Percentiles rank a stretch among this genome's conserved stretches.
These are phyloP conservation scores for Pheosia tremula DNA, from an alignment of 2,888 invertebrate species.

Conservation along the genomic window DNA sequence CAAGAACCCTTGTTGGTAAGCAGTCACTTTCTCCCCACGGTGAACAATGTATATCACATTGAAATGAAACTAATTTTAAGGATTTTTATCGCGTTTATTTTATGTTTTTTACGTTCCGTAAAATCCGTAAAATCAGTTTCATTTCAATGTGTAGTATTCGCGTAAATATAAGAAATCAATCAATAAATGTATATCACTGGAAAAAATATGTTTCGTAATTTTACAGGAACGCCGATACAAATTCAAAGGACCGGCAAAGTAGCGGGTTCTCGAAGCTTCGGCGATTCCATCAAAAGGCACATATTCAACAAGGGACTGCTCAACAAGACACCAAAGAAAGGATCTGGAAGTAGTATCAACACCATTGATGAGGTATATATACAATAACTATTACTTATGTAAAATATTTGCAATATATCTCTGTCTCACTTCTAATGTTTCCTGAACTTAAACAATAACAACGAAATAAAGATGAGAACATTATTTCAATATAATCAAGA, in stretches of 20 bases:
- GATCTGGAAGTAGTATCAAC: conserved; percentile 65
- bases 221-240: conserved; percentile 88
- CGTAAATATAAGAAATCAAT: no score
- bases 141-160: no score
- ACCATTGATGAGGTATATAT: conserved; percentile 71
- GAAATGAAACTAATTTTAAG: no score
- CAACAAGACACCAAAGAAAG: conserved; percentile 82
- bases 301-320: conserved; percentile 90
- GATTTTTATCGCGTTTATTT: no score
- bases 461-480: background rate
- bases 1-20: no score
- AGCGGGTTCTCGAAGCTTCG: conserved; percentile 87
- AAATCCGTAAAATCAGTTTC: no score
- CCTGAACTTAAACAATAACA: background rate
- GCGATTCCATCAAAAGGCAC: conserved; percentile 93
- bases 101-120: no score
- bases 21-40: no score
- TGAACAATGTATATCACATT: no score
- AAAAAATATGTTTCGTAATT: no score
- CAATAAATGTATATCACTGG: no score
- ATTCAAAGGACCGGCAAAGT: conserved; percentile 85
- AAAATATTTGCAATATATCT: conserved; percentile 11
- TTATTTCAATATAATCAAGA: background rate
- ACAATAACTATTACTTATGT: conserved; percentile 6
- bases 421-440: conserved; percentile 19